Conservation (phyloP, 2,888 invertebrate genomes). For the Amphipoea lucens region DNA sequence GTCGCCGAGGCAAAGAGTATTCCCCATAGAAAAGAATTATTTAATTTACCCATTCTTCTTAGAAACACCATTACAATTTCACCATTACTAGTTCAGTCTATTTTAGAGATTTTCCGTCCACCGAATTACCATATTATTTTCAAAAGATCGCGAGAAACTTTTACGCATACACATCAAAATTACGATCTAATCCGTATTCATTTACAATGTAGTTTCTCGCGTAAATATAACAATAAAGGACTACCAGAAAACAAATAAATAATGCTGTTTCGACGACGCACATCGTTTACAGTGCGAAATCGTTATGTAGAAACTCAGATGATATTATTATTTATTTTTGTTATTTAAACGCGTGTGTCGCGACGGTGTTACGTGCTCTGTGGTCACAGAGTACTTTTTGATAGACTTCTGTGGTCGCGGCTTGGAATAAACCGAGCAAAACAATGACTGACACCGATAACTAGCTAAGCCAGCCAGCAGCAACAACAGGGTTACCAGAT, state of each 20-base stretch:
- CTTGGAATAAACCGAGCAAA: background rate
- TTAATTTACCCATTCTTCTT: slow-evolving; percentile 77
- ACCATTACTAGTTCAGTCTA: slow-evolving; percentile 14
- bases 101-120: background rate
- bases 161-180: background rate
- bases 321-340: background rate
- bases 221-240: background rate
- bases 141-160: background rate
- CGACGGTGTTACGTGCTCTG: no score
- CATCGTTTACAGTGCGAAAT: background rate
- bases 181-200: background rate
- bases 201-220: background rate
- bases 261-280: background rate
- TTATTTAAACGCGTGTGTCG: background rate
- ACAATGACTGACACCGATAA: background rate
- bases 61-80: slow-evolving; percentile 19
- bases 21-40: slow-evolving; percentile 93
- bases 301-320: background rate
- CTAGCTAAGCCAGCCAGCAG: background rate
- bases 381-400: no score
- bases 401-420: background rate
- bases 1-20: slow-evolving; percentile 93
- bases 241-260: background rate
- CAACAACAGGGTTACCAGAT: no score
- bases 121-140: slow-evolving; percentile 11